These are phyloP conservation scores for Dryadula phaetusa DNA, from an alignment of 2,888 invertebrate genomes.

Conservation along the genomic window DNA sequence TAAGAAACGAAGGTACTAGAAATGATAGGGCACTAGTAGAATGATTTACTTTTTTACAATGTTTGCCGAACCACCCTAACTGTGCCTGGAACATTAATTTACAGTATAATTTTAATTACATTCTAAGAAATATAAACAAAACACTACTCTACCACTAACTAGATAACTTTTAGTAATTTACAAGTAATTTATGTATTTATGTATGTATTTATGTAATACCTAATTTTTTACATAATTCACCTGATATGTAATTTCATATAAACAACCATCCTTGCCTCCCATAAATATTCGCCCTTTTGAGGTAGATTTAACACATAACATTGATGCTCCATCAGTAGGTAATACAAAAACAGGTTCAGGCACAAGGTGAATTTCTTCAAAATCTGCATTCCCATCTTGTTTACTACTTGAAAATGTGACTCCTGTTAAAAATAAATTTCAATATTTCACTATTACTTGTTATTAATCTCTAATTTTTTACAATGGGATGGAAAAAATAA, in stretches of 20 bases:
- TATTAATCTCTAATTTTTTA: no score
- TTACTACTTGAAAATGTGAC: constrained; percentile 80
- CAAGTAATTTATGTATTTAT: no score
- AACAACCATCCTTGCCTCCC: constrained; percentile 96
- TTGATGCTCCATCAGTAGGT: constrained; percentile 94
- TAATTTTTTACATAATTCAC: no score
- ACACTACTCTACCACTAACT: background rate
- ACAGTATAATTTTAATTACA: background rate
- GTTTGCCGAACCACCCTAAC: constrained; percentile 96
- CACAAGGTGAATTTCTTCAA: constrained; percentile 94
- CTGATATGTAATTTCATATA: constrained; percentile 98
- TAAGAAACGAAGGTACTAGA: constrained; percentile 94
- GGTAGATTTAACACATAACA: constrained; percentile 92
- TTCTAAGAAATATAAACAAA: background rate
- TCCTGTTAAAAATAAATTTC: constrained; percentile 61
- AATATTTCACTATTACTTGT: no score
- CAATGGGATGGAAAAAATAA: no score
- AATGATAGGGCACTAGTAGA: constrained; percentile 94
- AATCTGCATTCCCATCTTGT: constrained; percentile 75
- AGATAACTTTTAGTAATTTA: background rate
- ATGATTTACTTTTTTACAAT: constrained; percentile 97
- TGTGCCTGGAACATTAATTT: constrained; percentile 83
- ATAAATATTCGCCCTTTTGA: constrained; percentile 95
- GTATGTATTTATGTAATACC: no score
- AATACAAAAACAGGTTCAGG: constrained; percentile 97